phyloP scores from a whole-genome alignment of 2,113 vertebrate species.

The Limanda limanda region DNA sequence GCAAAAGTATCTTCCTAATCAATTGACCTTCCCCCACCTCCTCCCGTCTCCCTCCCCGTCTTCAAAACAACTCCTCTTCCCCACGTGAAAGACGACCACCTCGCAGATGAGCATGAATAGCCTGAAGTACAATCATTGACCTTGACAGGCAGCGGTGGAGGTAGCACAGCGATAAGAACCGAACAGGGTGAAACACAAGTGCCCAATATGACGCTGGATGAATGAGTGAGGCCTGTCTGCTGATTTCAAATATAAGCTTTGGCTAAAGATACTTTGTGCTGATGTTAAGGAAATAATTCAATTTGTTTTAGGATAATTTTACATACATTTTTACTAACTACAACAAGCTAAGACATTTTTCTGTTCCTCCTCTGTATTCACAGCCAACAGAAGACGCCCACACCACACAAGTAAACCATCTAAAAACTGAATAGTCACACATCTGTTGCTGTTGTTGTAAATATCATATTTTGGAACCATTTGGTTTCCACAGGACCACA shows the following conservation, averaged over 20 bases:
- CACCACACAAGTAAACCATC: no score
- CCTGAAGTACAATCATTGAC: conserved; percentile 74
- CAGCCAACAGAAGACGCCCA: no score
- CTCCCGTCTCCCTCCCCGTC: conserved; percentile 54
- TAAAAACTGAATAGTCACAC: no score
- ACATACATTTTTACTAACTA: no score
- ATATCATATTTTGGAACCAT: no score
- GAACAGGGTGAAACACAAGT: conserved; percentile 24
- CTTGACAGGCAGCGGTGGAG: conserved; percentile 66
- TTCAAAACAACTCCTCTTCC: conserved; percentile 68
- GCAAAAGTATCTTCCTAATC: conserved; percentile 82
- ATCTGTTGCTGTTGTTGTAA: no score
- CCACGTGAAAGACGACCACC: conserved; percentile 62
- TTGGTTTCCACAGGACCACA: no score
- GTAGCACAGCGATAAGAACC: conserved; percentile 53
- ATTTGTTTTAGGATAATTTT: background rate
- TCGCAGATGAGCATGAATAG: conserved; percentile 79
- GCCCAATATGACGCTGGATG: conserved; percentile 21
- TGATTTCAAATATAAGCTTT: conserved; percentile 16
- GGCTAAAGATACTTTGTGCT: background rate
- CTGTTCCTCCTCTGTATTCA: no score
- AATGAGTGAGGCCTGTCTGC: conserved; percentile 49
- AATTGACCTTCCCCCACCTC: conserved; percentile 74
- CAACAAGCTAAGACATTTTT: background rate
- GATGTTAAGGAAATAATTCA: background rate